These are phyloP conservation scores for Austrofundulus limnaeus DNA, from an alignment of 2,113 vertebrate species.

Conservation along the genomic window DNA sequence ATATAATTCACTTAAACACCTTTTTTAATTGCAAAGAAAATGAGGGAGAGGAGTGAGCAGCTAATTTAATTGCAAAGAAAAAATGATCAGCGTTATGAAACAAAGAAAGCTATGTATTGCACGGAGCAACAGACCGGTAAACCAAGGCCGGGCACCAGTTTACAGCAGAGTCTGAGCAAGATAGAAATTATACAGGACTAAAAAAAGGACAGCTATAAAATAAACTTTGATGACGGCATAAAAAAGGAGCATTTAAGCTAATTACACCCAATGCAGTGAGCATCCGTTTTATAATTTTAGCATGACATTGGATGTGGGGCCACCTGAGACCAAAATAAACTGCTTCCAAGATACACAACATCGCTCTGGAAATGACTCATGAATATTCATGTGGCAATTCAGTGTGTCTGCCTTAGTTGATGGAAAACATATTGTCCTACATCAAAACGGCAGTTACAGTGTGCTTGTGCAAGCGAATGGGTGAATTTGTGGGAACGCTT, in stretches of 20 bases:
- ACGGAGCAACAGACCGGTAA: background rate
- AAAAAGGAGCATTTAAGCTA: constrained; percentile 11
- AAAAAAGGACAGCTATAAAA: background rate
- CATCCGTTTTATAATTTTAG: constrained; percentile 37
- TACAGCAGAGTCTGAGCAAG: background rate
- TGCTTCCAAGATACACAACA: constrained; percentile 53
- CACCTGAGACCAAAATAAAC: constrained; percentile 64
- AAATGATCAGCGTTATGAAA: background rate
- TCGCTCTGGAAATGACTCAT: constrained; percentile 57
- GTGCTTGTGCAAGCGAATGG: background rate
- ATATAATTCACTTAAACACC: background rate
- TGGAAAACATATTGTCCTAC: constrained; percentile 50
- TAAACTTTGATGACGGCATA: background rate
- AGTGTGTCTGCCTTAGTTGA: constrained; percentile 56
- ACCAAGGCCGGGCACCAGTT: background rate
- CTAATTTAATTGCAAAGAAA: background rate
- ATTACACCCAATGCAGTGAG: constrained; percentile 34
- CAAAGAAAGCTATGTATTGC: background rate
- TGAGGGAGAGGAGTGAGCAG: background rate
- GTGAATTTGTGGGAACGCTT: constrained; percentile 2
- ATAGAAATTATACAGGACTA: background rate
- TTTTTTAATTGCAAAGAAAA: background rate
- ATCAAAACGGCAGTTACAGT: constrained; percentile 12
- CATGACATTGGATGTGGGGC: constrained; percentile 24
- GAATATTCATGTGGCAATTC: constrained; percentile 53